These are phyloP conservation scores for Liolophura sinensis DNA, from an alignment of 1,140 invertebrate species.

Conservation along the genomic window DNA sequence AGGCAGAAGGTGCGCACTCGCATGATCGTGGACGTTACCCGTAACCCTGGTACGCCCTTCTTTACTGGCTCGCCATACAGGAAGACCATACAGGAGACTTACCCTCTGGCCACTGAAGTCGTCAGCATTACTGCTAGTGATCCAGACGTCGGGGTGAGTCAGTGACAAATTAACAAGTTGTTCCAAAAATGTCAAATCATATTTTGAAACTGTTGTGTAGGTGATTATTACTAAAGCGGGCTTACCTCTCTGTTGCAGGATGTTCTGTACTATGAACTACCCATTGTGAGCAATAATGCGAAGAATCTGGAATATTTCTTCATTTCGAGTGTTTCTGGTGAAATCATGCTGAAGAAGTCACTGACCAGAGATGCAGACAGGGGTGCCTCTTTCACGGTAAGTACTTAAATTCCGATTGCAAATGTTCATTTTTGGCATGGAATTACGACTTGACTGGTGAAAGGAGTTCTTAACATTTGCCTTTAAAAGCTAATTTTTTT, in stretches of 20 bases:
- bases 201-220: too few relatives aligned
- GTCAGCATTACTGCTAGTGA: constrained; percentile 12
- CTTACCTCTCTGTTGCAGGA: too few relatives aligned
- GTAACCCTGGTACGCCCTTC: constrained; percentile 16
- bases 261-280: too few relatives aligned
- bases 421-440: too few relatives aligned
- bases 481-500: background rate
- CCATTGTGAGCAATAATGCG: constrained; percentile 7
- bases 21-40: constrained; percentile 10
- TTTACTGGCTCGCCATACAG: constrained; percentile 7
- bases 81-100: constrained; percentile 8
- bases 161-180: background rate
- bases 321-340: constrained; percentile 37
- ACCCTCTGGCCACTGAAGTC: background rate
- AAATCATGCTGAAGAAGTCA: constrained; percentile 33
- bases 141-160: constrained; percentile 16
- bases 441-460: too few relatives aligned
- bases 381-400: constrained; percentile 35
- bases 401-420: too few relatives aligned
- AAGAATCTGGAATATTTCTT: constrained; percentile 41
- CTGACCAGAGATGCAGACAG: constrained; percentile 31
- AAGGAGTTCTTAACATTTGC: too few relatives aligned
- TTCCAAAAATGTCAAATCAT: too few relatives aligned
- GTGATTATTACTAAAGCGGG: too few relatives aligned
- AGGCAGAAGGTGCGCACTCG: constrained; percentile 14